Base-by-base conservation (phyloP, 2,797 vertebrate genomes). In the Melanotaenia boesemani region DNA sequence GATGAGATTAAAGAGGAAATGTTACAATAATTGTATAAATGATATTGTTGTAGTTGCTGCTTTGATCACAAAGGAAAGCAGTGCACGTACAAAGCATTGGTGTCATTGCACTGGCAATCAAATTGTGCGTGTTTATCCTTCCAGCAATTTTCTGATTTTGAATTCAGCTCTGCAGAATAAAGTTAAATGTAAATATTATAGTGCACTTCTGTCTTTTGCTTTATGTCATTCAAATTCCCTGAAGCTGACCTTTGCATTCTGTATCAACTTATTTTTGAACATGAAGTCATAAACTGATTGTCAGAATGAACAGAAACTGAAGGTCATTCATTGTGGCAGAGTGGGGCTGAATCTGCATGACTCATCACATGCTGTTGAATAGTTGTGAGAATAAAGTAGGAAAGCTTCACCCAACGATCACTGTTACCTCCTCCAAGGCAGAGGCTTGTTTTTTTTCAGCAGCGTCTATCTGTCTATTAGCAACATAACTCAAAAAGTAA, bases 1-100 rank as follows among this genome's bases (percentile, higher is more conserved):
- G 77, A 93, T 92, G 57, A 67, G 72, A 92, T 92, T 90, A 89
- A 78, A 86, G 77, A 92, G 82, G 91, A 95, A 91, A 91, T 89
- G 78, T 83, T 72, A 48, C 68, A 87, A 74, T 79, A 73, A 87
- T 81, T 78, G 22, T 67, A 78, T 69, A 81, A 84, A 83, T 63
- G 57, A n/a, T 66, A 82, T 75, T 67, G 72, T 65, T 76, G 70
- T 63, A 76, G 72, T 61, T 67, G 30, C n/a, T 67, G 67, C 69
- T 81, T 80, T 79, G 82, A 90, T 79, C 59, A 63, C n/a, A 87
- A 70, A 36, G 79, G 90, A 84, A 68, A 73, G 65, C 58, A 70
- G 64, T 3, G 46, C 52, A 65, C 46, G 71, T 16, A 56, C 16
- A 48, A 28, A 55, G 54, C 13, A 1, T 55, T 41, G 22, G 18